Base-by-base conservation (phyloP, 2,113 vertebrate genomes). In the Ranitomeya variabilis region DNA sequence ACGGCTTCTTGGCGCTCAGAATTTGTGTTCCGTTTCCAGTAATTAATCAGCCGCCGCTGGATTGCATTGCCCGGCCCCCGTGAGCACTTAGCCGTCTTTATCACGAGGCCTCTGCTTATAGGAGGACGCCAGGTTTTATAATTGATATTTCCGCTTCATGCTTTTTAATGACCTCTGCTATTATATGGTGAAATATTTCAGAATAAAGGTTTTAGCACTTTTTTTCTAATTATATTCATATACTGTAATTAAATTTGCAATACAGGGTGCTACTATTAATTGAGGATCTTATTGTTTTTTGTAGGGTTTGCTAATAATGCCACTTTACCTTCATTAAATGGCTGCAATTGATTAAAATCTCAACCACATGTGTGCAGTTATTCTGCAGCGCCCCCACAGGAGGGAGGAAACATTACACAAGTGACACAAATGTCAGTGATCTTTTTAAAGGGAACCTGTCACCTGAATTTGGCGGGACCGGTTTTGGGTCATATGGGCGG, bases 141-240 rank as follows among this genome's bases (percentile, higher is more conserved):
- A 86, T 86, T 86, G 37, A 86, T 86, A 77, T 77, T 77, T 86
- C 67, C 19, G 74, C 57, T 62, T 77, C 11, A 57, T 74, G 23
- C 23, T 57, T 85, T n/a, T 55, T 85, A 8, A 55, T 57, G 52
- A 18, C 62, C 19, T 14, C 6, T 5, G 16, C 45, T 21, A 52
- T 52, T 76, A 76, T 19, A 3, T 52, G 6, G n/a, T 69, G 8
- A 69, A 26, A 13, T 67, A 18, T 52, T 83, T 21, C 12, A 21
- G 15, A 19, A 62, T 62, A 64, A 19, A 37, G 31, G 60, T 71
- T 71, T 54, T 37, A 8, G 2, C 45, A 8, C 45, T 45, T 21
- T 66, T 66, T n/a, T 18, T 74, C 2, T 31, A 3, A 6, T 31
- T 31, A 31, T 4, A 13, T 23, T 71, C 69, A 7, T 71, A 8